Evolutionary conservation across 2,888 invertebrate genomes (phyloP).

Genomic region (Polia nebulosa): DNA sequence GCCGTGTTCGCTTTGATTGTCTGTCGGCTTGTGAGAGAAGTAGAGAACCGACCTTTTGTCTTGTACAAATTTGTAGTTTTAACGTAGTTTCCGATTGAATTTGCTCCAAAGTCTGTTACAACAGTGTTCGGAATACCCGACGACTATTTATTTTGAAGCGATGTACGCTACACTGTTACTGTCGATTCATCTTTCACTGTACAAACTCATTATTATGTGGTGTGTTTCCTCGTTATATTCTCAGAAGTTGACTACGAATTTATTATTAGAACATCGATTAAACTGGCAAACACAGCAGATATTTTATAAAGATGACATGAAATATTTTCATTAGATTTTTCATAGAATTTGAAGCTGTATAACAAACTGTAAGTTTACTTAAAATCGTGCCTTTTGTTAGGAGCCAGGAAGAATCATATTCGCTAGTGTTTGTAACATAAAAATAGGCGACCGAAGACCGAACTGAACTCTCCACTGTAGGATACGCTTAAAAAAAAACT

Average conservation of each 20-base stretch:
- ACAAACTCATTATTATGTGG: constrained; percentile 73
- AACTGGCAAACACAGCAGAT: constrained; percentile 47
- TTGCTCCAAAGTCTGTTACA: constrained; percentile 62
- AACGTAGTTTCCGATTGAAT: constrained; percentile 71
- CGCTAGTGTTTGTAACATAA: constrained; percentile 22
- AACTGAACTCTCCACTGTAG: constrained; percentile 24
- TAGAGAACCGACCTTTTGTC: constrained; percentile 77
- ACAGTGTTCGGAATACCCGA: constrained; percentile 49
- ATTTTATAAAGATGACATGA: constrained; percentile 42
- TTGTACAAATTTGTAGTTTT: constrained; percentile 67
- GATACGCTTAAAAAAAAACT: constrained; percentile 45
- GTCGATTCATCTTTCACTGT: constrained; percentile 71
- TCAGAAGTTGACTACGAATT: constrained; percentile 70
- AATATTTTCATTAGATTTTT: constrained; percentile 32
- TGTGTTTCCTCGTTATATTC: constrained; percentile 73
- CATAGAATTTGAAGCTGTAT: constrained; percentile 12
- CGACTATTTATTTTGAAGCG: constrained; percentile 59
- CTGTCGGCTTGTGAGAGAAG: constrained; percentile 77
- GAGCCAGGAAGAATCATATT: constrained; percentile 35
- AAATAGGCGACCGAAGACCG: constrained; percentile 31
- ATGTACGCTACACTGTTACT: constrained; percentile 63
- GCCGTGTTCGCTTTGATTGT: constrained; percentile 86
- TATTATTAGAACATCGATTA: constrained; percentile 68
- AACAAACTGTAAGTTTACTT: neutral
- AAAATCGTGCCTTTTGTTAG: constrained; percentile 16